Conservation (phyloP, 1,140 invertebrate species). For the Panagrolaimus sp. region DNA sequence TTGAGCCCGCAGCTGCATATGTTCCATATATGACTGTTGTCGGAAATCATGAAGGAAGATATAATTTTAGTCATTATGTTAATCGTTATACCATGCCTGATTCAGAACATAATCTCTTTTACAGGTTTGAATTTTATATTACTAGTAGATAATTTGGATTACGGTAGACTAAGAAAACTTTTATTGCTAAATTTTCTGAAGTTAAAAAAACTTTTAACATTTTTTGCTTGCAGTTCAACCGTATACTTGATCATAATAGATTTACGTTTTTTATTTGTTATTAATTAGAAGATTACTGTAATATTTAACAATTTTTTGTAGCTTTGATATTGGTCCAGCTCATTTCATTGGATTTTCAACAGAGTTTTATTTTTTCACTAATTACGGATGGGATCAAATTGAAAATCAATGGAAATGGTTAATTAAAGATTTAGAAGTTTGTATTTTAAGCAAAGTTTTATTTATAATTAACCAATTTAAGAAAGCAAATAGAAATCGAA, state of each 20-base stretch:
- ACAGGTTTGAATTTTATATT: conserved; percentile 33
- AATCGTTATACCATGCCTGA: conserved; percentile 48
- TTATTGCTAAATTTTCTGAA: too few relatives aligned
- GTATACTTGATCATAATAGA: too few relatives aligned
- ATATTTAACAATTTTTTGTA: conserved; percentile 27
- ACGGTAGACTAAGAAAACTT: neutral
- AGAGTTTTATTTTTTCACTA: conserved; percentile 88
- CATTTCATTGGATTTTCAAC: conserved; percentile 85
- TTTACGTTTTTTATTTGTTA: too few relatives aligned
- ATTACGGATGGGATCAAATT: conserved; percentile 68
- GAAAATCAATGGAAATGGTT: conserved; percentile 84
- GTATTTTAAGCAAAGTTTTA: conserved; percentile 15
- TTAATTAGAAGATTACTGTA: too few relatives aligned
- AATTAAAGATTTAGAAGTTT: conserved; percentile 67
- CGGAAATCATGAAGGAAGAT: conserved; percentile 76
- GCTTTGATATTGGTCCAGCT: conserved; percentile 73
- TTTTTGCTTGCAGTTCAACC: too few relatives aligned
- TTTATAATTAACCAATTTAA: conserved; percentile 20
- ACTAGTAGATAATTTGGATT: neutral
- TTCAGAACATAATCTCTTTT: conserved; percentile 44
- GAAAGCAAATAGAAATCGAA: conserved; percentile 49
- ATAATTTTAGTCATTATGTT: conserved; percentile 43
- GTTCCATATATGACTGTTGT: conserved; percentile 84
- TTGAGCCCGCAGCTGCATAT: conserved; percentile 76
- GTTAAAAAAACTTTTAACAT: too few relatives aligned